These are phyloP conservation scores for Philonicus albiceps DNA, from an alignment of 2,888 invertebrate genomes.

Conservation along the genomic window DNA sequence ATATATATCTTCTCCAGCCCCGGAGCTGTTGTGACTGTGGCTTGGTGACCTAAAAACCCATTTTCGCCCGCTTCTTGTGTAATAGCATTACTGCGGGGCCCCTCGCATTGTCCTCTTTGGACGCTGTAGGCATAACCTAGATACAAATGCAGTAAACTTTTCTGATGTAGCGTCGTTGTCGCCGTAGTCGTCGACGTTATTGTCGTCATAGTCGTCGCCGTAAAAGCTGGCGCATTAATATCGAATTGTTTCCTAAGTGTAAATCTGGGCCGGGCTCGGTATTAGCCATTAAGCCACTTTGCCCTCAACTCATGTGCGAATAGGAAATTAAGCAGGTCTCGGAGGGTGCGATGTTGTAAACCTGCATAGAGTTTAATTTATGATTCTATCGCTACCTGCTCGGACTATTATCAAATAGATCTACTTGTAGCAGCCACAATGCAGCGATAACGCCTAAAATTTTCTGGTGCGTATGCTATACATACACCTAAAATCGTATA, in stretches of 20 bases:
- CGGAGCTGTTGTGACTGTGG: neutral
- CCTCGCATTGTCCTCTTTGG: constrained; percentile 4
- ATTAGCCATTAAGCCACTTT: neutral
- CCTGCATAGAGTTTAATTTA: neutral
- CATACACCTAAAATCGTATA: neutral
- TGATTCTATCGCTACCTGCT: neutral
- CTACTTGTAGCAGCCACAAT: too few species aligned
- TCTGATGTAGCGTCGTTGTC: constrained; percentile 4
- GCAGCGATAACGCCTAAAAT: neutral
- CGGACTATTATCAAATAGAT: neutral
- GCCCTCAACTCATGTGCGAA: neutral
- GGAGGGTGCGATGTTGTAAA: neutral
- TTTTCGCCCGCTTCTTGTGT: constrained; percentile 29
- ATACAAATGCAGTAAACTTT: constrained; percentile 38
- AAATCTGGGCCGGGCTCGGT: constrained; percentile 19
- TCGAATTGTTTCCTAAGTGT: constrained; percentile 10
- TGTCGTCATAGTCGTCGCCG: neutral
- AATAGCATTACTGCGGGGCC: constrained; percentile 25
- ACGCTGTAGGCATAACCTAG: constrained; percentile 28
- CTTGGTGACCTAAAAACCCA: constrained; percentile 2
- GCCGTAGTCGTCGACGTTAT: neutral
- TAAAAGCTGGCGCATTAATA: neutral
- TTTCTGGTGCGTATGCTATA: neutral
- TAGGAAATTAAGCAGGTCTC: neutral
- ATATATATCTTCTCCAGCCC: constrained; percentile 11